phyloP scores from a whole-genome alignment of 2,797 vertebrate genomes.

The Gymnoscopelus braueri region DNA sequence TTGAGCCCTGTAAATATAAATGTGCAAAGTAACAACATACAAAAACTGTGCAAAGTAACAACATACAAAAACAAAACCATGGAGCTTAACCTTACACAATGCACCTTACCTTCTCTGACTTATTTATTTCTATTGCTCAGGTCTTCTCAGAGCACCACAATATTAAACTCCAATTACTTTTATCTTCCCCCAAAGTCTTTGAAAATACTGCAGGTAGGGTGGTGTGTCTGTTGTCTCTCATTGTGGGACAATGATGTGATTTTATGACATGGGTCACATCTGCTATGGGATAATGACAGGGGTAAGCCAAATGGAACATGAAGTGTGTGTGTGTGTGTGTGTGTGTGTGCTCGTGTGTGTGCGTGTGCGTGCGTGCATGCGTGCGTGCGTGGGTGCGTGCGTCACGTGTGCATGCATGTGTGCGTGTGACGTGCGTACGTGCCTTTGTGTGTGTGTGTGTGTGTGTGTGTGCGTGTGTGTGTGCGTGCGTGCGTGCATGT shows the following conservation, averaged over 20 bases:
- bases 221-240: constrained; percentile 42
- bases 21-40: background rate
- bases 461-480: background rate
- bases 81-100: too few species aligned
- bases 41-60: constrained; percentile 6
- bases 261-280: constrained; percentile 79
- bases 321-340: constrained; percentile 45
- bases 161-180: background rate
- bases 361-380: background rate
- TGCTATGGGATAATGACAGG: constrained; percentile 76
- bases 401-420: too few species aligned
- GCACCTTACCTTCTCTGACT: too few species aligned
- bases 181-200: constrained; percentile 16
- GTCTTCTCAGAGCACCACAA: background rate
- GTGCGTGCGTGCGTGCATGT: background rate
- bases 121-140: background rate
- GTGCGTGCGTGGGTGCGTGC: background rate
- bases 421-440: too few species aligned
- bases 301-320: constrained; percentile 78
- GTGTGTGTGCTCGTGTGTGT: background rate
- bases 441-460: background rate
- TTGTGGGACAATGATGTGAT: constrained; percentile 67
- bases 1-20: too few species aligned
- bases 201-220: constrained; percentile 22
- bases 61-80: too few species aligned